These are phyloP conservation scores for Bombylius major DNA, from an alignment of 2,888 invertebrate species.

Conservation along the genomic window DNA sequence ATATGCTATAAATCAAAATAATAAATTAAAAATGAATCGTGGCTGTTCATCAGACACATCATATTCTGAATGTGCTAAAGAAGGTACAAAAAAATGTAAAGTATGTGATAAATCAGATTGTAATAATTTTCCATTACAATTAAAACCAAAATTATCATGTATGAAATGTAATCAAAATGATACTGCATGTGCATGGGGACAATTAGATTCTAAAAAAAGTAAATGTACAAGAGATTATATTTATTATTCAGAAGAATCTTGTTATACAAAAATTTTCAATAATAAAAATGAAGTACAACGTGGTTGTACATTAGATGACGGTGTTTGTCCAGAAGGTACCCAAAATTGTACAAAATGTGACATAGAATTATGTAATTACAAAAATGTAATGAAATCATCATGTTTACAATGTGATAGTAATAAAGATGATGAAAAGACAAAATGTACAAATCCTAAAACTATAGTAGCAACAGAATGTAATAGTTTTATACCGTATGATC, in stretches of 20 bases:
- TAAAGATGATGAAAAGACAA: background rate
- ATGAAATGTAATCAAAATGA: slow-evolving; percentile 12
- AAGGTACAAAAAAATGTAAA: slow-evolving; percentile 17
- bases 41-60: slow-evolving; percentile 26
- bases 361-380: slow-evolving; percentile 5
- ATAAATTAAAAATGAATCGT: slow-evolving; percentile 17
- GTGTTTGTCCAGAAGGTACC: background rate
- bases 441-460: background rate
- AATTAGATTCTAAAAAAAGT: background rate
- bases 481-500: background rate
- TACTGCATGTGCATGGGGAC: slow-evolving; percentile 9
- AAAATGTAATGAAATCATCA: background rate
- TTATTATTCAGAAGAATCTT: slow-evolving; percentile 13
- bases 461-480: background rate
- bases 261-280: slow-evolving; percentile 4
- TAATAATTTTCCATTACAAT: slow-evolving; percentile 16
- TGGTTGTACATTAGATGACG: slow-evolving; percentile 16
- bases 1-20: slow-evolving; percentile 17
- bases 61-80: slow-evolving; percentile 21
- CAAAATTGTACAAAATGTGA: background rate
- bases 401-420: slow-evolving; percentile 5
- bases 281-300: slow-evolving; percentile 12
- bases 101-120: slow-evolving; percentile 22
- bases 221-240: slow-evolving; percentile 6
- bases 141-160: slow-evolving; percentile 10